Evolutionary conservation across 2,113 vertebrate species (phyloP).

Genomic region (Todiramphus chloris): DNA sequence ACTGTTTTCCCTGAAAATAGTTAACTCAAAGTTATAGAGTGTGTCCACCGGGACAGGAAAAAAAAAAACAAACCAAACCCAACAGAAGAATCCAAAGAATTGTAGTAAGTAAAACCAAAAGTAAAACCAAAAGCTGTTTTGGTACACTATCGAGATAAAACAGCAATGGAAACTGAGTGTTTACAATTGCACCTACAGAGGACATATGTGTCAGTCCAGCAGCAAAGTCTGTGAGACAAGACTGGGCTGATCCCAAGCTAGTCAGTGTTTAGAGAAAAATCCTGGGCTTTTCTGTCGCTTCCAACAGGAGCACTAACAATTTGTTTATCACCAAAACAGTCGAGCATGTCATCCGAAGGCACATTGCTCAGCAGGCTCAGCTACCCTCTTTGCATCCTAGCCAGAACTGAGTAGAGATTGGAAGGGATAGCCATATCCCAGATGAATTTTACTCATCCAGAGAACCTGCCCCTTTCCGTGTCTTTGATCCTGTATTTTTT

Average conservation of each 20-base stretch:
- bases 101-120: background rate
- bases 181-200: rapidly evolving
- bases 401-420: background rate
- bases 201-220: rapidly evolving
- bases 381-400: background rate
- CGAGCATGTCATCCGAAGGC: background rate
- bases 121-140: background rate
- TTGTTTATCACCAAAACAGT: background rate
- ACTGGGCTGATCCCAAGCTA: background rate
- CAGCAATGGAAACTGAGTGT: background rate
- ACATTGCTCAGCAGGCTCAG: background rate
- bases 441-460: background rate
- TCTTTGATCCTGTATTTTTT: background rate
- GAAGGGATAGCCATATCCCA: background rate
- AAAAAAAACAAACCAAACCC: background rate
- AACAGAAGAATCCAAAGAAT: background rate
- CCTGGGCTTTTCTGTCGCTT: background rate
- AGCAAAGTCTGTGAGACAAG: background rate
- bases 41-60: background rate
- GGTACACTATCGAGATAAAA: background rate
- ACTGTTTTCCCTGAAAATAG: background rate
- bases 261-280: background rate
- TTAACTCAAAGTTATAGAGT: background rate
- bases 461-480: rapidly evolving
- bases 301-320: background rate